phyloP scores from a whole-genome alignment of 2,113 vertebrate species.

The Vicugna pacos region DNA sequence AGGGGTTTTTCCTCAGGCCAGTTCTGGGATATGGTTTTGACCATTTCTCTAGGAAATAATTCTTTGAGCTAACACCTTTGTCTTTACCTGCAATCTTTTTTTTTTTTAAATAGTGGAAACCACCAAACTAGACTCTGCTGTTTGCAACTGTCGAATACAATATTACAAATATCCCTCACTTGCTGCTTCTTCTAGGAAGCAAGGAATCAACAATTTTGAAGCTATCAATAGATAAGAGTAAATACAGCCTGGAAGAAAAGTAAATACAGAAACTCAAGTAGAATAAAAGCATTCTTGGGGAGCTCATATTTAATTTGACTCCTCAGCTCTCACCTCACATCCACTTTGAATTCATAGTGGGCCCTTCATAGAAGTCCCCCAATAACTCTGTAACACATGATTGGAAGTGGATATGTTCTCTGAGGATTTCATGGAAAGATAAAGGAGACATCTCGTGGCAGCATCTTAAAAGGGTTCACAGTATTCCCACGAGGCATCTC shows the following conservation, averaged over 20 bases:
- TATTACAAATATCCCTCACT: background rate
- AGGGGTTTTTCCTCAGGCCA: background rate
- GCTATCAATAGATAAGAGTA: background rate
- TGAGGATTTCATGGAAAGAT: background rate
- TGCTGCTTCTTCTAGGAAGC: slow-evolving; percentile 11
- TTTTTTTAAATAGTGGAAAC: background rate
- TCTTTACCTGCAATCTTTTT: background rate
- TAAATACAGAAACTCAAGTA: slow-evolving; percentile 13
- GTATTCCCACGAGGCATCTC: background rate
- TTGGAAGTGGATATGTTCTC: slow-evolving; percentile 33
- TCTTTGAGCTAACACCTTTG: background rate
- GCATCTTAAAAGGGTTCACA: background rate
- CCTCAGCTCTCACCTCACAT: background rate
- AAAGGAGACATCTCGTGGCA: background rate
- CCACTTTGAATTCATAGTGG: slow-evolving; percentile 2
- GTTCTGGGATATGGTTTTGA: background rate
- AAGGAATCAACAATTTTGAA: slow-evolving; percentile 9
- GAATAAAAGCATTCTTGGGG: background rate
- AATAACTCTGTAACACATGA: background rate
- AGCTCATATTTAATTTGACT: background rate
- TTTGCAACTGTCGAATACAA: background rate
- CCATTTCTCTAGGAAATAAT: slow-evolving; percentile 17
- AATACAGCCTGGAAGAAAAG: slow-evolving; percentile 27
- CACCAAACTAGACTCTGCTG: background rate
- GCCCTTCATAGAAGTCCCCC: background rate